Evolutionary conservation across 2,797 vertebrate species (phyloP).

Genomic region (Enoplosus armatus): DNA sequence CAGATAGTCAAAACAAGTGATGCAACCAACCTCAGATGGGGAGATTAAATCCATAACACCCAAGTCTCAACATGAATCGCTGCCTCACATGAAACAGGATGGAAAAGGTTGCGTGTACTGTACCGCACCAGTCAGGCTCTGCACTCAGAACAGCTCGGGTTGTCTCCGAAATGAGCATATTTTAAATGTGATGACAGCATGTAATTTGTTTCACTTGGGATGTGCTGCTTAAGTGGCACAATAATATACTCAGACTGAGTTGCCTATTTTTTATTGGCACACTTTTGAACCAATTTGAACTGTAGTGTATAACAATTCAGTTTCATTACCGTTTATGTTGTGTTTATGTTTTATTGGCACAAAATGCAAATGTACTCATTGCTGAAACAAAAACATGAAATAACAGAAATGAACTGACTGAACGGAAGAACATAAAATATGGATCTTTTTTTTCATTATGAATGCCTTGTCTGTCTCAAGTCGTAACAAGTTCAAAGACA

Average conservation of each 20-base stretch:
- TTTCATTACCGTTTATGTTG: constrained; percentile 46
- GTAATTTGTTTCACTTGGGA: constrained; percentile 55
- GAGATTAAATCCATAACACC: constrained; percentile 61
- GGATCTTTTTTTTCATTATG: not conserved
- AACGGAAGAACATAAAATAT: not conserved
- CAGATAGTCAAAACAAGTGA: constrained; percentile 79
- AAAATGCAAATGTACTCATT: constrained; percentile 14
- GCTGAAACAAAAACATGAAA: constrained; percentile 19
- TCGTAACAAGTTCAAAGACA: not conserved
- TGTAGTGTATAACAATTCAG: constrained; percentile 26
- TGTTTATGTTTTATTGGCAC: constrained; percentile 16
- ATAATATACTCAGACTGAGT: constrained; percentile 30
- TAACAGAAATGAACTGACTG: not conserved
- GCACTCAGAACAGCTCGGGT: constrained; percentile 18
- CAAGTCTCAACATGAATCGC: constrained; percentile 69
- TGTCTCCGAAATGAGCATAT: constrained; percentile 37
- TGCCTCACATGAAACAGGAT: constrained; percentile 34
- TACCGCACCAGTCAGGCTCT: not conserved
- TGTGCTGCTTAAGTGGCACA: constrained; percentile 46
- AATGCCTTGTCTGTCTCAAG: not conserved
- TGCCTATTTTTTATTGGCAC: constrained; percentile 31
- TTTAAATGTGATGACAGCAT: constrained; percentile 53
- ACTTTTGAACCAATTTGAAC: constrained; percentile 37
- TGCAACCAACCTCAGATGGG: constrained; percentile 68
- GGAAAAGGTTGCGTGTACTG: not conserved